phyloP scores from a whole-genome alignment of 2,888 invertebrate species.

The Eurytoma adleriae region DNA sequence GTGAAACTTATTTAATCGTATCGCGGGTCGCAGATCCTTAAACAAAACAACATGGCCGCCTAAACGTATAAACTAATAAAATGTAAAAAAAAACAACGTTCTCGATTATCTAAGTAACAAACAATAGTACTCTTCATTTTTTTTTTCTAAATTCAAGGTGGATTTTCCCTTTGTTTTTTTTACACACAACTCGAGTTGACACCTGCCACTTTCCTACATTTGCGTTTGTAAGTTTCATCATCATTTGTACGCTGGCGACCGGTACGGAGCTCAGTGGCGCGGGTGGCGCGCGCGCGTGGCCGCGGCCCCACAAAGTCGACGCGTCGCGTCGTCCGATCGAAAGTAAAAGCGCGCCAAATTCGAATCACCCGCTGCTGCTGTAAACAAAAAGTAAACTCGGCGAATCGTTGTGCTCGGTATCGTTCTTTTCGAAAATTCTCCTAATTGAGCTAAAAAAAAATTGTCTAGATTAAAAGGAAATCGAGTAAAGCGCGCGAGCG shows the following conservation, averaged over 20 bases:
- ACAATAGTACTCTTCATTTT: constrained; percentile 73
- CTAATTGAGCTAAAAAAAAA: constrained; percentile 8
- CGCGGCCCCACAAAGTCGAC: constrained; percentile 13
- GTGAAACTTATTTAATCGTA: constrained; percentile 59
- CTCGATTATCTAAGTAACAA: constrained; percentile 76
- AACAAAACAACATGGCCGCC: constrained; percentile 74
- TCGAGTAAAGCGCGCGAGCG: not conserved
- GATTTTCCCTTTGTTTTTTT: constrained; percentile 47
- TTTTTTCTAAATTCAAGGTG: constrained; percentile 58
- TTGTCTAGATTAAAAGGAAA: constrained; percentile 28
- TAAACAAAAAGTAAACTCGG: not conserved
- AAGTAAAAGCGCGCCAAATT: too few species aligned
- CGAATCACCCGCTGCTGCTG: too few species aligned
- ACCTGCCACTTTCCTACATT: constrained; percentile 30
- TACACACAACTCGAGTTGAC: constrained; percentile 27
- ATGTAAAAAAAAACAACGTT: constrained; percentile 75
- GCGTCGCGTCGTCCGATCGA: not conserved
- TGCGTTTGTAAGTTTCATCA: constrained; percentile 37
- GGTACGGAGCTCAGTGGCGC: constrained; percentile 8
- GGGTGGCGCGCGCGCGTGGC: not conserved
- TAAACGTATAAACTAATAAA: constrained; percentile 76
- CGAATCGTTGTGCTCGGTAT: constrained; percentile 22
- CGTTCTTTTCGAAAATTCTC: constrained; percentile 4
- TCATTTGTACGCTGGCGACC: constrained; percentile 51
- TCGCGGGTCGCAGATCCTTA: constrained; percentile 68